Evolutionary conservation across 2,797 vertebrate genomes (phyloP).

Genomic region (Margarornis squamiger): DNA sequence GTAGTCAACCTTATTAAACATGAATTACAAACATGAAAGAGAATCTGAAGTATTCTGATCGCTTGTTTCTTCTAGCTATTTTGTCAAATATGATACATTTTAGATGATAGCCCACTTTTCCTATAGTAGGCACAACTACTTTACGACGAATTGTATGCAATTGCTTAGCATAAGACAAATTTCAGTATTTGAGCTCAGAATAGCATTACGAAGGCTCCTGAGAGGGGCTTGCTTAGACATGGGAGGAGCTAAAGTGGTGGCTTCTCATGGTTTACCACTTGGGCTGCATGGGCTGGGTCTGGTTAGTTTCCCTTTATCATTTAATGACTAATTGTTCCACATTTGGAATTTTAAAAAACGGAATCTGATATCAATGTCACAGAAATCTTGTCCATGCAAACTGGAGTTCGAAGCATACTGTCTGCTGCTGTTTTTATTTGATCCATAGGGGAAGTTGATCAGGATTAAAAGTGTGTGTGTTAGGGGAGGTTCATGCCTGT

Average conservation of each 20-base stretch:
- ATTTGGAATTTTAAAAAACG: neutral
- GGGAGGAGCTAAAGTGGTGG: neutral
- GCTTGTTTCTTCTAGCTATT: neutral
- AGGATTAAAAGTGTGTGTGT: neutral
- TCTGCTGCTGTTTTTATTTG: neutral
- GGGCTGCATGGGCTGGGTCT: neutral
- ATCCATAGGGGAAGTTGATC: neutral
- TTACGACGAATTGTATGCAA: neutral
- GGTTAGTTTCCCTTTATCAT: neutral
- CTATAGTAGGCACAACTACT: neutral
- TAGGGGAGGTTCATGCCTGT: neutral
- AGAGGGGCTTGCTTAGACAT: neutral
- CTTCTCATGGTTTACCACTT: neutral
- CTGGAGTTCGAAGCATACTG: neutral
- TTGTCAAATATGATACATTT: neutral
- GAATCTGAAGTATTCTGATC: neutral
- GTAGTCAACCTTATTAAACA: neutral
- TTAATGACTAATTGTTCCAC: neutral
- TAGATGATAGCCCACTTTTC: neutral
- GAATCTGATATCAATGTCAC: neutral
- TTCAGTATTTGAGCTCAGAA: neutral
- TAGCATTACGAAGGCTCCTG: neutral
- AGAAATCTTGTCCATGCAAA: neutral
- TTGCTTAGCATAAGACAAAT: neutral
- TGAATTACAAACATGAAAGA: neutral